A percentile compares a stretch with the other conserved stretches of the same genome.
These are phyloP conservation scores for Lithophane socia DNA, from an alignment of 2,888 invertebrate genomes.

Conservation along the genomic window DNA sequence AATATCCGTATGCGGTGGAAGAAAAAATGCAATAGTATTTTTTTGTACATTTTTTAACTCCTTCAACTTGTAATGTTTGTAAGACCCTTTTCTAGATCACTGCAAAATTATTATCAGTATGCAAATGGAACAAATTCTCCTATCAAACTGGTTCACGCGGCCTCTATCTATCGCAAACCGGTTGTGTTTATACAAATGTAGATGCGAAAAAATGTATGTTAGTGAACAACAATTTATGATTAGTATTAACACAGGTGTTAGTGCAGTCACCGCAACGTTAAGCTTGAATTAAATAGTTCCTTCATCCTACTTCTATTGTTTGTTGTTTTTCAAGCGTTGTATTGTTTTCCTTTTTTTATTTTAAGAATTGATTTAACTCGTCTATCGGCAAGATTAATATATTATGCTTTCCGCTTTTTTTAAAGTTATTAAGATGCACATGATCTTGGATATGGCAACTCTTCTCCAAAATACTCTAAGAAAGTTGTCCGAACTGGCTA, in stretches of 20 bases:
- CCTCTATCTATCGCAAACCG: constrained; percentile 21
- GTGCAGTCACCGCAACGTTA: constrained; percentile 30
- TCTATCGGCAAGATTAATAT: not conserved
- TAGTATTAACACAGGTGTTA: constrained; percentile 47
- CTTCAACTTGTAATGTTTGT: not conserved
- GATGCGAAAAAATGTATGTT: constrained; percentile 39
- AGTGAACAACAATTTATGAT: constrained; percentile 50
- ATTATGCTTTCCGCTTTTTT: no score
- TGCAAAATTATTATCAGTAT: constrained; percentile 3
- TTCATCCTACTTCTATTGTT: constrained; percentile 35
- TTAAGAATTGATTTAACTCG: not conserved
- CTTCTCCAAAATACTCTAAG: not conserved
- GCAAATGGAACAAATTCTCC: constrained; percentile 32
- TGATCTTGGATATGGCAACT: not conserved
- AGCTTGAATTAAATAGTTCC: constrained; percentile 37
- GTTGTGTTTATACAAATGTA: constrained; percentile 48
- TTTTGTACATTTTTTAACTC: not conserved
- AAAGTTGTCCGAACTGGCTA: no score
- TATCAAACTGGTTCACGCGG: constrained; percentile 18
- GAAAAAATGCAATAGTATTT: no score
- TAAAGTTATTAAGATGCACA: no score
- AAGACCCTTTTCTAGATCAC: constrained; percentile 11
- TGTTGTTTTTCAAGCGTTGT: constrained; percentile 37
- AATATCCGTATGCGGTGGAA: not conserved
- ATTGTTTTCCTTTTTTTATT: not conserved